Base-by-base conservation (phyloP, 2,113 vertebrate genomes). In the Halichoerus grypus region DNA sequence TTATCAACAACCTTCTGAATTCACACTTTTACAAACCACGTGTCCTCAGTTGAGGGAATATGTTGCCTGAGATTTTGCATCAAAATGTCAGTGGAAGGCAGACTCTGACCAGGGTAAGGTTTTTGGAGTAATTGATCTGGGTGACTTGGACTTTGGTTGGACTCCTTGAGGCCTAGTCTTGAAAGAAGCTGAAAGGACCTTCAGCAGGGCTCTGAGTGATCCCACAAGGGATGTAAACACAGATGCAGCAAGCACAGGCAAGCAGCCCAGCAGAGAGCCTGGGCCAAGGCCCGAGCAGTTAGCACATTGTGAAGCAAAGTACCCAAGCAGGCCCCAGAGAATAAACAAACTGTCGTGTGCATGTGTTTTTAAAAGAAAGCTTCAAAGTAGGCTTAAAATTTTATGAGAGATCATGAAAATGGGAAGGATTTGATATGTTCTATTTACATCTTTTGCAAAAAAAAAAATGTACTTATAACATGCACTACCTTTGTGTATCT, bases 1-100 rank as follows among this genome's bases (percentile, higher is more conserved):
- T 99, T 99, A 99, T 99, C 99, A 99, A 98, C 98, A 99, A 88
- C 93, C 76, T n/a, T 98, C 98, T 98, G 98, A 99, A 98, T 99
- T 98, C 96, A 98, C 96, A 98, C 97, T 98, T 98, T 97, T 98
- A 96, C 86, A 97, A 95, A 97, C 97, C 69, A 98, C 77, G 33
- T 98, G 98, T 99, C 98, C 98, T 97, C 95, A 98, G 97, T 96
- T 98, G 96, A 98, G 97, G 28, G 88, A 98, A 98, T 76, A 92
- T 85, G 42, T 88, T 98, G 98, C 92, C 88, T 96, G 95, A 79
- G 93, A 97, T 97, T 98, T 98, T 98, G 79, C 94, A 98, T 98
- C 98, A 99, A 98, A 98, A 97, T 97, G 96, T 98, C 96, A 98
- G 95, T 97, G 90, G 90, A 99, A 99, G 97, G 92, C 95, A 98